phyloP scores from a whole-genome alignment of 2,113 vertebrate species.

The Salvelinus fontinalis region DNA sequence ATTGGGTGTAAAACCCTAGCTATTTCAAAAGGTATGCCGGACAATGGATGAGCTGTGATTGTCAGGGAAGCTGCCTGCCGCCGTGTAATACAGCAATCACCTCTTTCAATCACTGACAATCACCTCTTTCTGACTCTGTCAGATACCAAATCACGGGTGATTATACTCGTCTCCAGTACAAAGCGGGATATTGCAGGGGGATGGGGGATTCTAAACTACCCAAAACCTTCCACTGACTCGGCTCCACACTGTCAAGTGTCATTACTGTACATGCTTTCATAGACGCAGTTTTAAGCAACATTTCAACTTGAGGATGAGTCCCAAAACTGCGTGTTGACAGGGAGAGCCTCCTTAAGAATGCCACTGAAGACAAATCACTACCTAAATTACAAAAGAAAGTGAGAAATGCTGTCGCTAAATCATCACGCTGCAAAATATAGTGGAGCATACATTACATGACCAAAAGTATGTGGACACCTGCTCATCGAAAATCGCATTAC shows the following conservation, averaged over 20 bases:
- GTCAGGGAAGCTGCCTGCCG: not conserved
- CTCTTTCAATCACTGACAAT: conserved; percentile 47
- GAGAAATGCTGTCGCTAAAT: not conserved
- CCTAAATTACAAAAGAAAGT: not conserved
- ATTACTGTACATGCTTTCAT: conserved; percentile 56
- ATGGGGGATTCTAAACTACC: conserved; percentile 28
- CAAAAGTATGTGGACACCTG: too few relatives aligned
- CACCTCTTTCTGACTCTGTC: conserved; percentile 19
- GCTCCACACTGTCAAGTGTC: conserved; percentile 61
- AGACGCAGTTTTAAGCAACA: conserved; percentile 62
- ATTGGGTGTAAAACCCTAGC: conserved; percentile 8
- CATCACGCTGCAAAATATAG: not conserved
- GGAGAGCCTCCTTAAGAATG: not conserved
- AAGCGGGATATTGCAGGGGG: conserved; percentile 44
- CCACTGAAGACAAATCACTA: not conserved
- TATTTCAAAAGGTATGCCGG: conserved; percentile 21
- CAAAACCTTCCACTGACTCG: conserved; percentile 66
- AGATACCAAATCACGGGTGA: conserved; percentile 50
- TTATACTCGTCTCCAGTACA: conserved; percentile 56
- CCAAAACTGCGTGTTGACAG: not conserved
- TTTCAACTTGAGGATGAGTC: conserved; percentile 46
- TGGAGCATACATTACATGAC: not conserved
- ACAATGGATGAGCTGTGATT: conserved; percentile 9
- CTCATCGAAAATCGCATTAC: too few relatives aligned
- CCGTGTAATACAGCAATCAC: conserved; percentile 29